Evolutionary conservation across 1,140 invertebrate species (phyloP).

Genomic region (Bemisia tabaci): DNA sequence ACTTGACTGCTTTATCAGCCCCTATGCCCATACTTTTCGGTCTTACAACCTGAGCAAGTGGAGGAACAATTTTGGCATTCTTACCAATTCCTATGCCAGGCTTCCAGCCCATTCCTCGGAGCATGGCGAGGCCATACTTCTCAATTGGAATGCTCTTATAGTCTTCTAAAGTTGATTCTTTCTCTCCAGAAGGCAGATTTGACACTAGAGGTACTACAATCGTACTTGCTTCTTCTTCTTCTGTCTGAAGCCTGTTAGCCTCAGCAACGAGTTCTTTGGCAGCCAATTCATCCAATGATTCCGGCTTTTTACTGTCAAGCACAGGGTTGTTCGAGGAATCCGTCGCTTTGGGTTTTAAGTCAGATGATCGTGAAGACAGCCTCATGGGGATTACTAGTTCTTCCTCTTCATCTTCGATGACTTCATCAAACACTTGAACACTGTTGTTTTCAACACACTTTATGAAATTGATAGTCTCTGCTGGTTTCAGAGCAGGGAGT

Average conservation of each 20-base stretch:
- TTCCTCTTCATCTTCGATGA: constrained; percentile 7
- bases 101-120: constrained; percentile 90
- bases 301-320: constrained; percentile 18
- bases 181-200: constrained; percentile 36
- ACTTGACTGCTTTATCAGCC: constrained; percentile 52
- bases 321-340: constrained; percentile 21
- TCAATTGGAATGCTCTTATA: constrained; percentile 81
- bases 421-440: constrained; percentile 38
- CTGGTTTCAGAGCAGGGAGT: constrained; percentile 23
- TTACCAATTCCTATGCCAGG: constrained; percentile 53
- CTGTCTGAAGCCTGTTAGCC: constrained; percentile 26
- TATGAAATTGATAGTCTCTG: constrained; percentile 44
- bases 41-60: constrained; percentile 44
- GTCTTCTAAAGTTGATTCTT: constrained; percentile 64
- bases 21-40: constrained; percentile 87
- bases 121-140: constrained; percentile 79
- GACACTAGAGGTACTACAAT: constrained; percentile 38
- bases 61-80: constrained; percentile 31
- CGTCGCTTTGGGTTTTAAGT: no score
- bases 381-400: constrained; percentile 20
- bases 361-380: no score
- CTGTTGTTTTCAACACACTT: constrained; percentile 57
- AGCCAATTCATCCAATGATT: constrained; percentile 35
- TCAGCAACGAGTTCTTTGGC: constrained; percentile 42
- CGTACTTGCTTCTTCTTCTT: constrained; percentile 25